A percentile compares a stretch with the other conserved stretches of the same genome.
phyloP scores from a whole-genome alignment of 2,113 vertebrate genomes.

The Hippocampus comes region DNA sequence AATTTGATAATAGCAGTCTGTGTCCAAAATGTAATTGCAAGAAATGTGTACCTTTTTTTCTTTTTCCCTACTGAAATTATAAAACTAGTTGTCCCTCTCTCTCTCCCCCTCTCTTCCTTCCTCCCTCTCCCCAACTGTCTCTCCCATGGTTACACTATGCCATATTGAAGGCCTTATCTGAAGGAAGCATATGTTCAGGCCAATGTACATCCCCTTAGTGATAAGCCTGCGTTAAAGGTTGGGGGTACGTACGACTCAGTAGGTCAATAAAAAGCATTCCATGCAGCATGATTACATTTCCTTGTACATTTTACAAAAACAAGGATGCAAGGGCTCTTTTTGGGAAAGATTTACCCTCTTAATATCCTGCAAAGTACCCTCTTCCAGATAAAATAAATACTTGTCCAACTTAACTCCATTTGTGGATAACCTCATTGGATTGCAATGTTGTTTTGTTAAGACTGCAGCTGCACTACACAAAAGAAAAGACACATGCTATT shows the following conservation, averaged over 20 bases:
- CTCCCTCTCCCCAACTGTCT: background rate
- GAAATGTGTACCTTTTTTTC: background rate
- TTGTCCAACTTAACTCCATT: background rate
- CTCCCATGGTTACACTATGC: background rate
- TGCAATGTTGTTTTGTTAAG: background rate
- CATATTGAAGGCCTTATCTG: constrained; percentile 25
- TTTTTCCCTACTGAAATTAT: background rate
- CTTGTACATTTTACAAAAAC: background rate
- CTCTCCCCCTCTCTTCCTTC: no score
- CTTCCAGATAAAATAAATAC: no score
- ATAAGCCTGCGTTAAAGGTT: constrained; percentile 9
- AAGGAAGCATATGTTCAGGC: background rate
- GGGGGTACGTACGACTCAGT: background rate
- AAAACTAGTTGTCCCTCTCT: background rate
- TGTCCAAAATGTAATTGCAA: background rate
- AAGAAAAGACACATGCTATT: constrained; percentile 12
- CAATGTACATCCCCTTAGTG: background rate
- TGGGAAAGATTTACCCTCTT: no score
- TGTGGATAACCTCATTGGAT: background rate
- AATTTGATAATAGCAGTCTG: background rate
- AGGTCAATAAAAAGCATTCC: background rate
- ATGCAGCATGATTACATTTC: background rate
- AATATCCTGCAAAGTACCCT: no score
- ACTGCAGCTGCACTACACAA: background rate
- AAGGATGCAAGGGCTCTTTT: no score